Conservation (phyloP, 2,888 invertebrate species). For the Boloria euphrosyne region DNA sequence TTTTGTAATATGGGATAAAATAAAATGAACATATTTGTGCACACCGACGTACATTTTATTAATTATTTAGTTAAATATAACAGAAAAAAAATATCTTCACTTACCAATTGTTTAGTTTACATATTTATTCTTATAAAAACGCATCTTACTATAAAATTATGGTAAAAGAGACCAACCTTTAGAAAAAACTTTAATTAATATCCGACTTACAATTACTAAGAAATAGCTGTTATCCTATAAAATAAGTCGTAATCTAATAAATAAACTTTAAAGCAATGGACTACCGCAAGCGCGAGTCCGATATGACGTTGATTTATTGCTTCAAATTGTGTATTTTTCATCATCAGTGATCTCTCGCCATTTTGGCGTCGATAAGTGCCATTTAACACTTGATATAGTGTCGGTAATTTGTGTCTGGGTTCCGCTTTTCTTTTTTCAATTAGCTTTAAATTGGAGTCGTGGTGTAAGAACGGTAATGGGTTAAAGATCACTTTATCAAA, state of each 20-base stretch:
- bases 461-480: constrained; percentile 59
- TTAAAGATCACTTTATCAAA: constrained; percentile 48
- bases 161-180: neutral
- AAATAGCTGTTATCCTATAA: constrained; percentile 19
- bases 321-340: constrained; percentile 82
- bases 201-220: constrained; percentile 6
- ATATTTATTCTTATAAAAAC: too few relatives aligned
- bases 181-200: constrained; percentile 16
- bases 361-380: constrained; percentile 78
- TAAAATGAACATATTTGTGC: too few relatives aligned
- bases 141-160: neutral
- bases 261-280: constrained; percentile 68
- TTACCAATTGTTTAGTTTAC: too few relatives aligned
- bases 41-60: too few relatives aligned
- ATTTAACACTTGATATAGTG: constrained; percentile 82
- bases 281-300: constrained; percentile 59
- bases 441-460: constrained; percentile 73
- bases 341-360: constrained; percentile 69
- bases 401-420: constrained; percentile 76
- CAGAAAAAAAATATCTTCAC: too few relatives aligned
- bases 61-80: too few relatives aligned
- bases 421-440: constrained; percentile 78
- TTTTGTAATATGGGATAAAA: too few relatives aligned
- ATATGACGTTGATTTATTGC: constrained; percentile 73
- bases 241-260: constrained; percentile 54